Evolutionary conservation across 2,888 invertebrate species (phyloP).

Genomic region (Tinea trinotella): DNA sequence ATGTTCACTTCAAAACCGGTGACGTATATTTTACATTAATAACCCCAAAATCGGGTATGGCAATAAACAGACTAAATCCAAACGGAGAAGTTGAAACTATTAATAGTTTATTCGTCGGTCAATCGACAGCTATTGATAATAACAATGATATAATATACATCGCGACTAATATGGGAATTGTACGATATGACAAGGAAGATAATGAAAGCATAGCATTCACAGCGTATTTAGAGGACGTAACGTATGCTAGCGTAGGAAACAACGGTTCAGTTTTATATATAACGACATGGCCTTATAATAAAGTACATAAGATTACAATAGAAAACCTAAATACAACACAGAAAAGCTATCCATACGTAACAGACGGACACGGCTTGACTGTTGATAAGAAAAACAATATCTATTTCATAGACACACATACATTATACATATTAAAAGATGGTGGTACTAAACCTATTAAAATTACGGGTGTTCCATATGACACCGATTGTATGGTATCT

Average conservation of each 20-base stretch:
- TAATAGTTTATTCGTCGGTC: too few species aligned
- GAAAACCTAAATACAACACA: constrained; percentile 39
- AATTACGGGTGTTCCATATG: constrained; percentile 48
- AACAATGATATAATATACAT: constrained; percentile 57
- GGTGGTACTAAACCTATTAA: constrained; percentile 46
- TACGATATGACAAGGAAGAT: too few species aligned
- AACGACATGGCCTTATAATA: constrained; percentile 62
- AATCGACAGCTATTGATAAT: constrained; percentile 60
- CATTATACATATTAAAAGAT: constrained; percentile 46
- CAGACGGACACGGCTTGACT: constrained; percentile 57
- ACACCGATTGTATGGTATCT: too few species aligned
- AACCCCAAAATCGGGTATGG: constrained; percentile 59
- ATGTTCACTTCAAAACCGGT: constrained; percentile 54
- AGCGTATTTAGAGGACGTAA: constrained; percentile 26
- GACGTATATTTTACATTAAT: constrained; percentile 54
- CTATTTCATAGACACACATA: constrained; percentile 56
- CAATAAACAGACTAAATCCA: constrained; percentile 37
- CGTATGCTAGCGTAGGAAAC: constrained; percentile 29
- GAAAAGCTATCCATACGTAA: constrained; percentile 45
- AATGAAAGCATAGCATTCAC: too few species aligned
- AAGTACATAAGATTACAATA: constrained; percentile 50
- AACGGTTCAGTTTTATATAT: constrained; percentile 51
- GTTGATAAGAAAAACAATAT: constrained; percentile 54
- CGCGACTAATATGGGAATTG: constrained; percentile 62
- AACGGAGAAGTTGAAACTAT: constrained; percentile 46